These are phyloP conservation scores for Pocillopora grandis DNA, from an alignment of 92 coral and sea anemone genomes.

Conservation along the genomic window DNA sequence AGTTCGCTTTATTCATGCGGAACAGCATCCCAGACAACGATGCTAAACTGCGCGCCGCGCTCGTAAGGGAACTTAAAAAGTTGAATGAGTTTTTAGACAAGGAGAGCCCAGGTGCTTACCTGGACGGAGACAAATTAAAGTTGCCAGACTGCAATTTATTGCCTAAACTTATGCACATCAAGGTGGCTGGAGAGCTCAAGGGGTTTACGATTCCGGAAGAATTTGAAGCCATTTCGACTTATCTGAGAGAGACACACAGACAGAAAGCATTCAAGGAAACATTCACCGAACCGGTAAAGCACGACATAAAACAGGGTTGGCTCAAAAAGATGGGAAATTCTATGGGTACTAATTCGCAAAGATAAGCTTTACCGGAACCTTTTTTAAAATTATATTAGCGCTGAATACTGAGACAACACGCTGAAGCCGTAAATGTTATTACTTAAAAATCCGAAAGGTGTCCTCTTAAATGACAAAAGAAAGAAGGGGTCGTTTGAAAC, in stretches of 20 bases:
- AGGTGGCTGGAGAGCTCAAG: constrained; percentile 43
- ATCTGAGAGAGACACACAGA: constrained; percentile 52
- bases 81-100: constrained; percentile 42
- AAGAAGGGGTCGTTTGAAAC: background rate
- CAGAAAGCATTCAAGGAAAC: constrained; percentile 40
- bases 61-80: constrained; percentile 42
- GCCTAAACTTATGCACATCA: constrained; percentile 69
- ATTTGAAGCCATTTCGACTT: constrained; percentile 29
- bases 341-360: background rate
- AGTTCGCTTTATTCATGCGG: constrained; percentile 63
- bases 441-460: background rate
- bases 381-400: background rate
- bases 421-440: background rate
- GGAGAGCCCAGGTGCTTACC: constrained; percentile 33
- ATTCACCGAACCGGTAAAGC: constrained; percentile 37
- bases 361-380: background rate
- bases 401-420: background rate
- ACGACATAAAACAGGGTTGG: constrained; percentile 51
- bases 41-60: background rate
- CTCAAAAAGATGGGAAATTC: constrained; percentile 41
- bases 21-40: constrained; percentile 19
- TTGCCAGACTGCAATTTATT: constrained; percentile 78
- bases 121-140: constrained; percentile 58
- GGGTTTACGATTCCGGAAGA: constrained; percentile 37
- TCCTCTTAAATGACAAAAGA: background rate